Conservation (phyloP, 2,113 vertebrate genomes). For the Chaetura pelagica region DNA sequence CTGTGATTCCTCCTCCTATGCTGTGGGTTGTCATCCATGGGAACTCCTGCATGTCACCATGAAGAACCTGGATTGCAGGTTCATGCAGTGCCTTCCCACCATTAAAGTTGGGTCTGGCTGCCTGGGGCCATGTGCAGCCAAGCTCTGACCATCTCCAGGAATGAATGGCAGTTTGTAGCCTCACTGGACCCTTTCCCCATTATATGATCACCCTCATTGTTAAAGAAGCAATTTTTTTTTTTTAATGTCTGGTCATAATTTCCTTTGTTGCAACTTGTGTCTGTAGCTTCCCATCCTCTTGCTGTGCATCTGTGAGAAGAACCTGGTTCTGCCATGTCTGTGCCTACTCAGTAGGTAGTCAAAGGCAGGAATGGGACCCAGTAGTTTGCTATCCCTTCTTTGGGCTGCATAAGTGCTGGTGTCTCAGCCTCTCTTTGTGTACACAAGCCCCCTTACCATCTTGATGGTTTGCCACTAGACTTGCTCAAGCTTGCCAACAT, state of each 20-base stretch:
- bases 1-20: background rate
- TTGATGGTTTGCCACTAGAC: background rate
- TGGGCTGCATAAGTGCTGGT: background rate
- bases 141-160: background rate
- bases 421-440: background rate
- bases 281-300: background rate
- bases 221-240: background rate
- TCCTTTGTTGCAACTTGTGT: background rate
- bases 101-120: background rate
- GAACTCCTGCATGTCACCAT: background rate
- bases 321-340: background rate
- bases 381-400: background rate
- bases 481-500: background rate
- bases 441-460: background rate
- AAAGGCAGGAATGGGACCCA: background rate
- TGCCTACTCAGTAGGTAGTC: accelerated
- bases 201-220: too few relatives aligned
- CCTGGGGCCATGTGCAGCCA: accelerated
- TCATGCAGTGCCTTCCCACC: background rate
- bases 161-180: background rate
- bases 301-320: background rate
- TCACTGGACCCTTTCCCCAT: background rate
- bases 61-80: background rate
- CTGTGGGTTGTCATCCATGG: background rate
- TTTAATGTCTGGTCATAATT: background rate